A percentile compares a stretch with the other conserved stretches of the same genome.
Conservation (phyloP, 2,797 vertebrate genomes). For the Scleropages formosus region DNA sequence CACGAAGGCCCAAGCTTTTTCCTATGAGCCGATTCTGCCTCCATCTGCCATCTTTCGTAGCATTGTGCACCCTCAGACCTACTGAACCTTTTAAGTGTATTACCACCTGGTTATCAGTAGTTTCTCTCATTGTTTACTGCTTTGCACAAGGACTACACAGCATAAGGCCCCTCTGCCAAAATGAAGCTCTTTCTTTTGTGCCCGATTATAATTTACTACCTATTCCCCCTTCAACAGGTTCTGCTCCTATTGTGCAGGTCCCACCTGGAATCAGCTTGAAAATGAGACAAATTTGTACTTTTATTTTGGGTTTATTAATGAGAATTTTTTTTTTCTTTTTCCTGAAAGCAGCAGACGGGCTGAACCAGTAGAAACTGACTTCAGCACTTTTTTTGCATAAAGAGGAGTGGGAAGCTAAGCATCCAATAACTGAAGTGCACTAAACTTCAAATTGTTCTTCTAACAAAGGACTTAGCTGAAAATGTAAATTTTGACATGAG, state of each 20-base stretch:
- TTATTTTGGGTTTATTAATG: slow-evolving; percentile 34
- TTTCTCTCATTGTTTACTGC: slow-evolving; percentile 40
- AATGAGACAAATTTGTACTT: slow-evolving; percentile 44
- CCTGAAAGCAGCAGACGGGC: slow-evolving; percentile 20
- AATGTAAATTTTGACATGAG: not conserved
- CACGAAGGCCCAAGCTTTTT: slow-evolving; percentile 8
- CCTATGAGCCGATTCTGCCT: slow-evolving; percentile 8
- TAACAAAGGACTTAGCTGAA: not conserved
- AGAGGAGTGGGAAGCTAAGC: not conserved
- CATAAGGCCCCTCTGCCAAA: slow-evolving; percentile 34
- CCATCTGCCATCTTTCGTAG: slow-evolving; percentile 45
- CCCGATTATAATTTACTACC: slow-evolving; percentile 27
- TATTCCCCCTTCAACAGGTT: slow-evolving; percentile 33
- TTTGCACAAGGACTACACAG: not conserved
- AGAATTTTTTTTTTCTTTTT: slow-evolving; percentile 24
- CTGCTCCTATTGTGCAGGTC: slow-evolving; percentile 34
- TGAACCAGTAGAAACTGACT: slow-evolving; percentile 31
- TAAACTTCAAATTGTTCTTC: not conserved
- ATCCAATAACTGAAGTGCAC: not conserved
- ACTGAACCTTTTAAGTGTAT: slow-evolving; percentile 60
- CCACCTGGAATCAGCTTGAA: slow-evolving; percentile 49
- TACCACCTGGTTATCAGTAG: slow-evolving; percentile 58
- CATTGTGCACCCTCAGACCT: slow-evolving; percentile 53
- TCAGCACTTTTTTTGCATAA: slow-evolving; percentile 14
- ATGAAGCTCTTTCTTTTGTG: slow-evolving; percentile 43